Evolutionary conservation across 2,797 vertebrate species (phyloP), one percentile per base, ranked within the genome.

Genomic region (Siniperca undulata): DNA sequence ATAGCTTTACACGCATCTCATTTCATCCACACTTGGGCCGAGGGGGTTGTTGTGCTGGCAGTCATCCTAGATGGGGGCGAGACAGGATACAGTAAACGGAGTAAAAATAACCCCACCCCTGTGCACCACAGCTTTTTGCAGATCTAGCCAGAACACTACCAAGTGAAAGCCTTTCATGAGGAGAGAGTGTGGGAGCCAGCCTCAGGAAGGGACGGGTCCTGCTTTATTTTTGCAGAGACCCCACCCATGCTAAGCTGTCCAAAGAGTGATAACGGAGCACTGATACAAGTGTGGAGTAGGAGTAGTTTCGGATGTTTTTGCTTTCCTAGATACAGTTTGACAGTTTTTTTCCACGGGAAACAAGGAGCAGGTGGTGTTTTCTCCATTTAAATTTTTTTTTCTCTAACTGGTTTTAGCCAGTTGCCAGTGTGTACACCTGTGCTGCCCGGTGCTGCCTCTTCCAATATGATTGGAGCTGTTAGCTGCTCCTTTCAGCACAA

Each of bases 101-200:
- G 91, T 96, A 96, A 94, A 96, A 96, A 96, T 96, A 96, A 91
- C 89, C 89, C 73, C 88, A 78, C 89, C 86, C 88, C 82, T 74
- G 74, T 91, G 87, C 67, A 74, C 85, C 68, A 69, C 58, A 55
- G 89, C 77, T 83, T 84, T 86, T 79, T 86, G 75, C 84, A 90
- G 86, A 86, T 74, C 69, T 55, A 72, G 82, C 52, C 73, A 72
- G 73, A 82, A 86, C 74, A 61, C 74, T 44, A 70, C 66, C 76
- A 55, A 90, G 85, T 76, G 77, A 68, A 86, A 71, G 81, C 73
- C 66, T 91, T 88, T 92, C 83, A 79, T 62, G 72, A 85, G 79
- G 70, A 73, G 78, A 70, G 86, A 75, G 73, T 69, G 64, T 83
- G 74, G 76, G 82, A 83, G 83, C 68, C 70, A 2, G 71, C 48